Conservation (phyloP, 2,113 vertebrate species). For the Platichthys flesus region DNA sequence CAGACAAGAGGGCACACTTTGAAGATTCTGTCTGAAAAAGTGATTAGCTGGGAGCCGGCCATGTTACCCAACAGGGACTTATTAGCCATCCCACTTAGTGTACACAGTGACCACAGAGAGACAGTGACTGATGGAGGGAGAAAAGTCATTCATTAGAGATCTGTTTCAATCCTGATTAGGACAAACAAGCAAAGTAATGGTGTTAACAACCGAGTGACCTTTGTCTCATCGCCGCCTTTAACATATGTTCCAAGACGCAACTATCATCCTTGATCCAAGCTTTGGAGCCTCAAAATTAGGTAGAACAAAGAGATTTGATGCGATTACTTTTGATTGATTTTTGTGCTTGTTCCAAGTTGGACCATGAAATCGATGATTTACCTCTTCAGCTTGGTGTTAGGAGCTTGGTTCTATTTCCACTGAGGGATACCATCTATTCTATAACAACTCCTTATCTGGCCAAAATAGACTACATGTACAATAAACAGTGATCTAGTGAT, state of each 20-base stretch:
- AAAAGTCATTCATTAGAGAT: constrained; percentile 50
- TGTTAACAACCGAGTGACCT: constrained; percentile 51
- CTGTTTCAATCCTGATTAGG: constrained; percentile 54
- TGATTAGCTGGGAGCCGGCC: constrained; percentile 61
- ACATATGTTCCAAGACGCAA: constrained; percentile 37
- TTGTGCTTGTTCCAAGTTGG: constrained; percentile 46
- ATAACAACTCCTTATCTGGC: background rate
- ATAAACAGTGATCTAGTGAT: no score
- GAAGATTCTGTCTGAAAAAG: constrained; percentile 63
- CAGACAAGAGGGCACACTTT: constrained; percentile 61
- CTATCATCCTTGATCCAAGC: constrained; percentile 23
- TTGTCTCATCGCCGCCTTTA: constrained; percentile 35
- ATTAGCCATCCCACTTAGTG: constrained; percentile 54
- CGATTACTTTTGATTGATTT: constrained; percentile 57
- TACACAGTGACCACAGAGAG: constrained; percentile 53
- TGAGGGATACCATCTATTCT: background rate
- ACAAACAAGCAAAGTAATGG: constrained; percentile 44
- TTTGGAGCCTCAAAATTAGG: constrained; percentile 23
- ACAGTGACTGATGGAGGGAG: constrained; percentile 10
- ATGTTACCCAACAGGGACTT: constrained; percentile 47
- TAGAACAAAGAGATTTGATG: constrained; percentile 42
- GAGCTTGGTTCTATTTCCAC: constrained; percentile 2
- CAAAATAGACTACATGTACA: background rate
- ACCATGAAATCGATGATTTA: constrained; percentile 50
- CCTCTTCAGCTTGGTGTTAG: constrained; percentile 18